phyloP scores from a whole-genome alignment of 2,888 invertebrate genomes.

The Phyto melanocephala region DNA sequence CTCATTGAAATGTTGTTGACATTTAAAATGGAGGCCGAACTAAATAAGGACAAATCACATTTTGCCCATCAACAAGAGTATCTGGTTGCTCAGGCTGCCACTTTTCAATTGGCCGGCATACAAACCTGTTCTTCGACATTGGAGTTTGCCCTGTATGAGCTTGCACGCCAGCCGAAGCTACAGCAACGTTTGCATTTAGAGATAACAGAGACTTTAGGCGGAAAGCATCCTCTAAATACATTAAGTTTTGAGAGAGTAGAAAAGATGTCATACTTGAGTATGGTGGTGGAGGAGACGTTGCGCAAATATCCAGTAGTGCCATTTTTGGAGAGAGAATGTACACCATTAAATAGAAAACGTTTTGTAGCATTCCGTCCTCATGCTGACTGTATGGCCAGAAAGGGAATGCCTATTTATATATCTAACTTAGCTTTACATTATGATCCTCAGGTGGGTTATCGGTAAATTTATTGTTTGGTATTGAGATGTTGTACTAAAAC shows the following conservation, averaged over 20 bases:
- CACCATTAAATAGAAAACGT: conserved; percentile 72
- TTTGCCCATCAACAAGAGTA: conserved; percentile 74
- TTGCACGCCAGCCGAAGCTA: conserved; percentile 77
- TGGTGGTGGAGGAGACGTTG: conserved; percentile 77
- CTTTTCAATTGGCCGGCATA: conserved; percentile 77
- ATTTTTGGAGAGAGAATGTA: conserved; percentile 76
- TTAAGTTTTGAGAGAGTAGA: conserved; percentile 78
- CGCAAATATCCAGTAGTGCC: conserved; percentile 77
- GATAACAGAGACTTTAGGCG: conserved; percentile 74
- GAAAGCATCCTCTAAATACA: conserved; percentile 65
- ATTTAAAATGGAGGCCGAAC: conserved; percentile 76
- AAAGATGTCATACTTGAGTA: conserved; percentile 79
- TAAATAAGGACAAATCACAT: conserved; percentile 71
- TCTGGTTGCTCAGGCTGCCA: conserved; percentile 76
- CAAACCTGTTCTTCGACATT: conserved; percentile 78
- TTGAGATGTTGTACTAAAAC: not conserved
- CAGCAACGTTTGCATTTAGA: conserved; percentile 79
- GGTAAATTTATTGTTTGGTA: not conserved
- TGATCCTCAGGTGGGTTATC: conserved; percentile 74
- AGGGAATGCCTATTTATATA: conserved; percentile 77
- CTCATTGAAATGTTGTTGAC: conserved; percentile 80
- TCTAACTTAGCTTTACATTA: conserved; percentile 77
- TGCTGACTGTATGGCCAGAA: conserved; percentile 74
- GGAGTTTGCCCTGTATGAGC: conserved; percentile 78
- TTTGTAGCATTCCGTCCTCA: conserved; percentile 75